phyloP scores from a whole-genome alignment of 2,113 vertebrate species.

The Pan paniscus region DNA sequence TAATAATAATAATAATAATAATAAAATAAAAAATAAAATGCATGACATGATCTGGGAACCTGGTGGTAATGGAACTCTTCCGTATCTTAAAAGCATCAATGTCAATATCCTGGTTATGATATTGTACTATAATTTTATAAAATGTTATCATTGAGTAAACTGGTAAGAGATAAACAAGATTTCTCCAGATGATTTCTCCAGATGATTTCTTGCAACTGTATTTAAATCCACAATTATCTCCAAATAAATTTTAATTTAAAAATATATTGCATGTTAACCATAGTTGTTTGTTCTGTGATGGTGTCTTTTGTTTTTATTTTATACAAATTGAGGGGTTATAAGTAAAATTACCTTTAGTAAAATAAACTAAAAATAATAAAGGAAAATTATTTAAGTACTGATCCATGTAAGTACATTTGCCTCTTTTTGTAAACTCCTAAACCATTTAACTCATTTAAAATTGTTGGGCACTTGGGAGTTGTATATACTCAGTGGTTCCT shows the following conservation, averaged over 20 bases:
- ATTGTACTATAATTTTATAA: background rate
- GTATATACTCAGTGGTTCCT: constrained; percentile 4
- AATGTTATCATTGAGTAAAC: background rate
- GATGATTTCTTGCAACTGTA: background rate
- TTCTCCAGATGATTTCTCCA: background rate
- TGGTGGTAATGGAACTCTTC: background rate
- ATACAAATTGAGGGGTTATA: background rate
- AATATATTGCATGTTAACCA: background rate
- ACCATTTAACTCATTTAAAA: constrained; percentile 51
- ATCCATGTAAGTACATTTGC: background rate
- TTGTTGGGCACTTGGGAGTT: constrained; percentile 34
- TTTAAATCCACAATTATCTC: background rate
- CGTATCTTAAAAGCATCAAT: background rate
- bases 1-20: no score
- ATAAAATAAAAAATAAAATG: no score
- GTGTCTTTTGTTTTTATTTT: background rate
- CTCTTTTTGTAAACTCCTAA: constrained; percentile 37
- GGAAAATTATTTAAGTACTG: background rate
- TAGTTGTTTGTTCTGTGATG: background rate
- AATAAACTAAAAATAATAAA: background rate
- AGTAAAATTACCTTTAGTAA: background rate
- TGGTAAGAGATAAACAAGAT: background rate
- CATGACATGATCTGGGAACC: background rate
- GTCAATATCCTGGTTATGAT: background rate
- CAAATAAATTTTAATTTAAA: background rate